Percentiles rank a stretch among this genome's conserved stretches.
Conservation (phyloP, 2,888 invertebrate genomes). For the Acleris cristana region DNA sequence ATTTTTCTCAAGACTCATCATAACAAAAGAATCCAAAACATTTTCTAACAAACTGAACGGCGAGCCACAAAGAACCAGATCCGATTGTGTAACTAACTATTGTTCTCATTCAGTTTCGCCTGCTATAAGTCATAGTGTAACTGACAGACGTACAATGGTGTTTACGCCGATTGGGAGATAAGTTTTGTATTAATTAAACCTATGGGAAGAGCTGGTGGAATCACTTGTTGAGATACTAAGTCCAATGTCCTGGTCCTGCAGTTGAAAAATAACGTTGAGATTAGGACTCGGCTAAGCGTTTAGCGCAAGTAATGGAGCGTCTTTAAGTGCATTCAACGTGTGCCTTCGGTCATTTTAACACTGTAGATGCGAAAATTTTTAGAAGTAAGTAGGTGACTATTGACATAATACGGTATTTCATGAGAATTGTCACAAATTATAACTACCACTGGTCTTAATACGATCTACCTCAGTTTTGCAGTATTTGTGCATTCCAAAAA, state of each 20-base stretch:
- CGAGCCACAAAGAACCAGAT: constrained; percentile 9
- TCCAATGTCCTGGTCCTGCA: neutral
- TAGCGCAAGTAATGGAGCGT: no score
- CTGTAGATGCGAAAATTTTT: no score
- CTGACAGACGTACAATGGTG: constrained; percentile 23
- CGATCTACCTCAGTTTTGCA: no score
- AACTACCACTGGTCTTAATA: no score
- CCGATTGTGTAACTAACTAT: constrained; percentile 34
- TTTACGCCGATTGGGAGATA: constrained; percentile 27
- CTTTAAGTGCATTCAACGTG: no score
- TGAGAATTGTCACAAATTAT: no score
- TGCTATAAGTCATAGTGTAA: constrained; percentile 32
- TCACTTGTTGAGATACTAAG: neutral
- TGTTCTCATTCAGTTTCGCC: constrained; percentile 27
- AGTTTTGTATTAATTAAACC: constrained; percentile 5
- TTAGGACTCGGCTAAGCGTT: no score
- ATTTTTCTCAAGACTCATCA: no score
- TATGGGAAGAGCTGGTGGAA: constrained; percentile 3
- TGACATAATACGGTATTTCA: no score
- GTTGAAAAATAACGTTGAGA: neutral
- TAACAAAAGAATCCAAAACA: constrained; percentile 8
- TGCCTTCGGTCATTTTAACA: no score
- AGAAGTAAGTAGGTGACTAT: no score
- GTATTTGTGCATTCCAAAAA: no score
- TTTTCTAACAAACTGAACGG: constrained; percentile 1